Conservation (phyloP, 1,140 invertebrate species). For the Sminthurides bifidus region DNA sequence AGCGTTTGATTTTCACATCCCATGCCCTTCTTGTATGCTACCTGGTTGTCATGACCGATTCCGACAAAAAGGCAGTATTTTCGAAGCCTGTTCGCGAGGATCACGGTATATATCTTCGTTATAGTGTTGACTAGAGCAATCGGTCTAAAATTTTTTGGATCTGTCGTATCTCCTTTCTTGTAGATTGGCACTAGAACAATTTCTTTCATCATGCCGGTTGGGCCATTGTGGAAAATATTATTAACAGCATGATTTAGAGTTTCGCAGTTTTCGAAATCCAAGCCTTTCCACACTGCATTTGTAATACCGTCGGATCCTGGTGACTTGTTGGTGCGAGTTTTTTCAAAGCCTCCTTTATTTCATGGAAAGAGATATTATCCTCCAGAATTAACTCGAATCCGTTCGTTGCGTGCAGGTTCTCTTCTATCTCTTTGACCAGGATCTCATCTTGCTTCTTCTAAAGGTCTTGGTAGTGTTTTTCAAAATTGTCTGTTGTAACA, state of each 20-base stretch:
- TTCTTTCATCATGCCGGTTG: neutral
- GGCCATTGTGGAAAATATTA: neutral
- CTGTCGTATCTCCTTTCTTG: neutral
- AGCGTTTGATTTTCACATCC: constrained; percentile 10
- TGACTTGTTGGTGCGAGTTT: constrained; percentile 1
- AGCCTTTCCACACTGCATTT: neutral
- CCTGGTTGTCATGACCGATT: constrained; percentile 8
- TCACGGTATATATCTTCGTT: constrained; percentile 8
- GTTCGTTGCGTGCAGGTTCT: too few species aligned
- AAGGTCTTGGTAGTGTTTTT: too few species aligned
- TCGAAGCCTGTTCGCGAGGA: neutral
- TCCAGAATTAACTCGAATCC: too few species aligned
- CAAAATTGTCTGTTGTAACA: too few species aligned
- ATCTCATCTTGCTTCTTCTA: too few species aligned
- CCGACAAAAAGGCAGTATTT: neutral
- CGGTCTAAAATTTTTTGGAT: neutral
- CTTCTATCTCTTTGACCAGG: too few species aligned
- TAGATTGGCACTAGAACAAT: neutral
- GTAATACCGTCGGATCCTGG: neutral
- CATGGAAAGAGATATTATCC: too few species aligned
- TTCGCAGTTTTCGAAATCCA: neutral
- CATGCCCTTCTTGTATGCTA: constrained; percentile 8
- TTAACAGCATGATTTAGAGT: neutral
- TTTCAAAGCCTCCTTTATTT: too few species aligned
- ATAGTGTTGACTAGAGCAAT: constrained; percentile 4